phyloP scores from a whole-genome alignment of 2,113 vertebrate genomes.

The Leucopternis melanops region DNA sequence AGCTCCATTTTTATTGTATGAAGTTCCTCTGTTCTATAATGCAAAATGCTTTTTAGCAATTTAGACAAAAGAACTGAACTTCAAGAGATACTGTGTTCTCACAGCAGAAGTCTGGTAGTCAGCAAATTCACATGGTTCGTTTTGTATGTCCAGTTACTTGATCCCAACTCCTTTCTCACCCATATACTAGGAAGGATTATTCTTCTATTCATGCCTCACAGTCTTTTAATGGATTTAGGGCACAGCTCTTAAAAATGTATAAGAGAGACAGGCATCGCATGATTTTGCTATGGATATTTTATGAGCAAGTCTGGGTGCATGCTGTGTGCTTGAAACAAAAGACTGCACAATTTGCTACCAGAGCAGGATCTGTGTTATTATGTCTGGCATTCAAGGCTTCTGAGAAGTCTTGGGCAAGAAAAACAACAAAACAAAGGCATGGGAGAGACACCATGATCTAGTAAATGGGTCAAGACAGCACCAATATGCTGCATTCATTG shows the following conservation, averaged over 20 bases:
- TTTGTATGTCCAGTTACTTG: conserved; percentile 13
- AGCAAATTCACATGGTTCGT: not conserved
- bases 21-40: not conserved
- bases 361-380: conserved; percentile 42
- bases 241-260: conserved; percentile 67
- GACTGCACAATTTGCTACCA: conserved; percentile 31
- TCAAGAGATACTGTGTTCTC: not conserved
- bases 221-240: conserved; percentile 59
- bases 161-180: not conserved
- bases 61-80: not conserved
- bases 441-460: conserved; percentile 20
- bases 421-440: conserved; percentile 47
- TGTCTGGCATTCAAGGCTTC: conserved; percentile 31
- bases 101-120: not conserved
- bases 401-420: conserved; percentile 33
- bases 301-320: conserved; percentile 58
- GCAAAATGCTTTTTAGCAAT: not conserved
- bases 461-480: conserved; percentile 36
- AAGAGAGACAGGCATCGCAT: conserved; percentile 46
- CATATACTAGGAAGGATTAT: conserved; percentile 4
- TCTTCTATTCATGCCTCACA: conserved; percentile 20
- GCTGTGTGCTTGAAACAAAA: conserved; percentile 62
- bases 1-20: not conserved
- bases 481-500: not conserved
- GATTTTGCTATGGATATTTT: conserved; percentile 69